phyloP scores from a whole-genome alignment of 1,140 invertebrate species.

The Bombus balteatus region DNA sequence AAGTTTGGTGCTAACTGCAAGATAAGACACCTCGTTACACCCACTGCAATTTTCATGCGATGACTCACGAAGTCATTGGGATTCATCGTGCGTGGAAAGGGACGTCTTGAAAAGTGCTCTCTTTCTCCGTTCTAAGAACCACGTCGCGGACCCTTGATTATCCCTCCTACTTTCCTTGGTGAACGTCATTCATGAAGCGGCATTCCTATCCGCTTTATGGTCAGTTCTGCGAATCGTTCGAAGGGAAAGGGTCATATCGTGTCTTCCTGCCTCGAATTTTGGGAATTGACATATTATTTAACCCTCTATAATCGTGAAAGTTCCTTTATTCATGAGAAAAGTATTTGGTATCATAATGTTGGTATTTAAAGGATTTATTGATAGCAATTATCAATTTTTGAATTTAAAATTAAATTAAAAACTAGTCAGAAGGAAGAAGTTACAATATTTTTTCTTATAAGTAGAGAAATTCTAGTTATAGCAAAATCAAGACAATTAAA shows the following conservation, averaged over 20 bases:
- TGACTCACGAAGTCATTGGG: conserved; percentile 32
- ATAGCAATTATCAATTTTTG: neutral
- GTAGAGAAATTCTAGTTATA: neutral
- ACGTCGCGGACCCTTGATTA: conserved; percentile 19
- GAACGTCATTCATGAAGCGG: conserved; percentile 29
- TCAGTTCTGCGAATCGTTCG: conserved; percentile 4
- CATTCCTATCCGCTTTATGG: conserved; percentile 33
- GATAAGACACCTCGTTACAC: neutral
- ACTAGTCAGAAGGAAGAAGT: neutral
- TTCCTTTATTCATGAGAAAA: neutral
- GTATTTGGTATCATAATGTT: neutral
- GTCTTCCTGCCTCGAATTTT: neutral
- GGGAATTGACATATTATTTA: neutral
- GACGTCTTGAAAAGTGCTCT: conserved; percentile 22
- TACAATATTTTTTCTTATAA: neutral
- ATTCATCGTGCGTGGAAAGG: conserved; percentile 6
- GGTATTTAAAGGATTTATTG: neutral
- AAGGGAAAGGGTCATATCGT: neutral
- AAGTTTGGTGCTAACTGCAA: neutral
- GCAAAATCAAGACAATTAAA: neutral
- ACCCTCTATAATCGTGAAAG: too few species aligned
- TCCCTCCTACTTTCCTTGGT: conserved; percentile 8
- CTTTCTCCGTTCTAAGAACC: conserved; percentile 25
- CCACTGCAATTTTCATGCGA: neutral
- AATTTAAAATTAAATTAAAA: neutral